phyloP scores from a whole-genome alignment of 2,797 vertebrate genomes.

The Sciurus vulgaris region DNA sequence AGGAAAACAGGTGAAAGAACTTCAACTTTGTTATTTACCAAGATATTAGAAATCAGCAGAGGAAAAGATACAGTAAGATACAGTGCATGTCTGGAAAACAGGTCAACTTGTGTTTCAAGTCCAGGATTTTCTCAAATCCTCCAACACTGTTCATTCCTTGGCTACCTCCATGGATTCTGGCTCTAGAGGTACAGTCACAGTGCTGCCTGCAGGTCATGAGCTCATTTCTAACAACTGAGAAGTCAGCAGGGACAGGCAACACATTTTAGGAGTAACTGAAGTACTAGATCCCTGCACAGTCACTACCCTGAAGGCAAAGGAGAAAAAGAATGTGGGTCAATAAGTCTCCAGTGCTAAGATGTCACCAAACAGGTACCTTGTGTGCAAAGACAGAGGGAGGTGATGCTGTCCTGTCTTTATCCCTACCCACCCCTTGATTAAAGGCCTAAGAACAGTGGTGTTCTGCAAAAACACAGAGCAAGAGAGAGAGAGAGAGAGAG shows the following conservation, averaged over 20 bases:
- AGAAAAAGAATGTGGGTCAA: slow-evolving; percentile 59
- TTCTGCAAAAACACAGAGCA: slow-evolving; percentile 12
- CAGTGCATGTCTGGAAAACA: background rate
- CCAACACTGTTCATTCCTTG: background rate
- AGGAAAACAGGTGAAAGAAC: background rate
- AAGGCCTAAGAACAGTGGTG: slow-evolving; percentile 18
- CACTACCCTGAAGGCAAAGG: background rate
- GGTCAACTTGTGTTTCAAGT: background rate
- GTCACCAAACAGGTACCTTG: slow-evolving; percentile 18
- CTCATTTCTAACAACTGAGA: slow-evolving; percentile 64
- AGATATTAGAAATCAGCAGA: slow-evolving; percentile 11
- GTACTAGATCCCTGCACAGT: background rate
- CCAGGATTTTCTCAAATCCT: slow-evolving; percentile 11
- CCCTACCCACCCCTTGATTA: slow-evolving; percentile 9
- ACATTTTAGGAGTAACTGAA: slow-evolving; percentile 62
- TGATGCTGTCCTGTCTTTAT: background rate
- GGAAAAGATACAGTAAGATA: background rate
- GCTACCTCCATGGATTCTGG: background rate
- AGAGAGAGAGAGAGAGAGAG: background rate
- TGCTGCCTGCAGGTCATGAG: slow-evolving; percentile 57
- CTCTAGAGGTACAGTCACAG: background rate
- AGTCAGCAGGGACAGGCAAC: slow-evolving; percentile 54
- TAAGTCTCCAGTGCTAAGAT: slow-evolving; percentile 53
- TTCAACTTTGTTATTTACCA: slow-evolving; percentile 30
- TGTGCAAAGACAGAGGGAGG: background rate